Base-by-base conservation (phyloP, 2,797 vertebrate species). In the Parauchenoglanis punctatus region DNA sequence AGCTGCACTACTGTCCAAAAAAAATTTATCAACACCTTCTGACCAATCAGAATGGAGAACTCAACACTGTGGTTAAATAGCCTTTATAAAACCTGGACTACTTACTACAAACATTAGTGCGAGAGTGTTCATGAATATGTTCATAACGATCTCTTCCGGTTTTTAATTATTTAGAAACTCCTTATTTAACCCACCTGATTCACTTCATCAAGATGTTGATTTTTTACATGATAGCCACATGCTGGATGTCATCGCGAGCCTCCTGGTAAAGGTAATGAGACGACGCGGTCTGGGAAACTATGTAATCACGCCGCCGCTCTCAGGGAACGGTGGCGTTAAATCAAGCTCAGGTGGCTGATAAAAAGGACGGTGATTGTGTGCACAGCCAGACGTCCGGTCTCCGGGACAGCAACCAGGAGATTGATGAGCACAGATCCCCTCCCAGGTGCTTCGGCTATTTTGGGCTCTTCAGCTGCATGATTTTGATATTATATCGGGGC, bases 311-410 rank as follows among this genome's bases (percentile, higher is more conserved):
- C 87, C 92, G 92, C 89, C 86, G 89, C 92, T 92, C 89, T 90
- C 91, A 90, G 92, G 92, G 91, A 94, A 89, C 88, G 90, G 84
- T 87, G 90, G 86, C 88, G 90, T 93, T 94, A 95, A 95, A 95
- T 95, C 94, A 93, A 94, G 92, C 93, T 94, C 95, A 94, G 94
- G 91, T 94, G 93, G 91, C 92, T 93, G 93, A 94, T 95, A 91
- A 93, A 94, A 94, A 91, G 88, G 91, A 92, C 91, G 91, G 7
- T 87, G 88, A 94, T 93, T 93, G 92, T 83, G n/a, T 85, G 81
- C 56, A 68, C 85, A 65, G 81, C 80, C 58, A 88, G 84, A 72
- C 85, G 83, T 88, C 89, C 76, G 84, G 85, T 83, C 70, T 85
- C 86, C 67, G 89, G 91, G 90, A 93, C 89, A 75, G 90, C 72